Base-by-base conservation (phyloP, 1,140 invertebrate genomes). In the Drosophila triauraria region DNA sequence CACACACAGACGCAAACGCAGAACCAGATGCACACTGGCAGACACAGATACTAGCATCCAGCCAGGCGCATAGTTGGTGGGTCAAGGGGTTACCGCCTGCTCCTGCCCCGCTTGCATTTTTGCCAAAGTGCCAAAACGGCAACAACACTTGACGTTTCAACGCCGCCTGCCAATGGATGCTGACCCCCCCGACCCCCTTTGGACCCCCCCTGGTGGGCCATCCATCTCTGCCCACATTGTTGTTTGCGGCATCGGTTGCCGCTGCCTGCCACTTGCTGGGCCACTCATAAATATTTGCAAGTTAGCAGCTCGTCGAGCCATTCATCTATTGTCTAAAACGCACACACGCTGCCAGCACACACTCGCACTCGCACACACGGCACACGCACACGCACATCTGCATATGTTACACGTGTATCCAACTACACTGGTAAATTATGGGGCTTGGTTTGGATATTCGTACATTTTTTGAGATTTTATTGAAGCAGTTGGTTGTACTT, bases 241-340 rank as follows among this genome's bases (percentile, higher is more conserved):
- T 72, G 69, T 72, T 72, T 77, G 72, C 59, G 71, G 68, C 53
- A 62, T 75, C 51, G 80, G 71, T 63, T 76, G 59, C 57, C 70
- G 56, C 61, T 62, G 78, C 50, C 75, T 80, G 82, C 82, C 82
- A 88, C 84, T 88, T 88, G 84, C 69, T 88, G 84, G 85, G 75
- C 67, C 82, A 90, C 85, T 90, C 85, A 90, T 90, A 90, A 90
- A 90, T 90, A 90, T 90, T 90, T 90, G 85, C 85, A 90, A 90
- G 85, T 90, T 90, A 90, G 85, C 85, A 90, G 86, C 85, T 90
- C 85, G 85, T 90, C 86, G 85, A 82, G 85, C 86, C 75, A 90
- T 90, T 90, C 85, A 90, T 90, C 85, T 90, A 90, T 75, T 78
- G 75, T 70, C 75, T 78, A 78, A 78, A 78, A 78, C 81, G 61